Percentiles rank a stretch among this genome's conserved stretches.
Evolutionary conservation across 2,113 vertebrate species (phyloP).

Genomic region (Hemichromis elongatus): DNA sequence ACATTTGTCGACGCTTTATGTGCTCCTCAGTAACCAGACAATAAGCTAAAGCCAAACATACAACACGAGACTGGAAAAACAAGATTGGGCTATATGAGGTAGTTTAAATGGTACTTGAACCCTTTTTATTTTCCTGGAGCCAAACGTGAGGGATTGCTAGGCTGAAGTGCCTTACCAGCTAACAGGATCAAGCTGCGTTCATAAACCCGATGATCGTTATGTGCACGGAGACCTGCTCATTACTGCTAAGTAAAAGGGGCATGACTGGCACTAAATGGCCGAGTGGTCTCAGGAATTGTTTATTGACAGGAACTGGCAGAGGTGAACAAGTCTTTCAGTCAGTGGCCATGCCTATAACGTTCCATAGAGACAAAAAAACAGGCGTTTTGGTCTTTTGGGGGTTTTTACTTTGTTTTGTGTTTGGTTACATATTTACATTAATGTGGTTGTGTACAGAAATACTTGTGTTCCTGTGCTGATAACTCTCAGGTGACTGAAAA

Average conservation of each 20-base stretch:
- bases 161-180: not conserved
- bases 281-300: not conserved
- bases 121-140: not conserved
- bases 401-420: accelerated
- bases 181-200: not conserved
- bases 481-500: not conserved
- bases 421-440: not conserved
- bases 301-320: not conserved
- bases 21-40: not conserved
- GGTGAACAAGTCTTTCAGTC: not conserved
- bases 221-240: not conserved
- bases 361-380: not conserved
- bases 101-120: not conserved
- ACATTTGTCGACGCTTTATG: not conserved
- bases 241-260: not conserved
- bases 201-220: not conserved
- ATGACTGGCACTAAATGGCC: not conserved
- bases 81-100: not conserved
- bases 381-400: not conserved
- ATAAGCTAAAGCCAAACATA: not conserved
- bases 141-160: not conserved
- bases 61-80: not conserved
- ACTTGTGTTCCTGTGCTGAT: not conserved
- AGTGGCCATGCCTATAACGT: not conserved
- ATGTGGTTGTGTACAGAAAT: not conserved